Evolutionary conservation across 2,888 invertebrate species (phyloP), one percentile per base, ranked within the genome.

Genomic region (Alentia gelatinosa): DNA sequence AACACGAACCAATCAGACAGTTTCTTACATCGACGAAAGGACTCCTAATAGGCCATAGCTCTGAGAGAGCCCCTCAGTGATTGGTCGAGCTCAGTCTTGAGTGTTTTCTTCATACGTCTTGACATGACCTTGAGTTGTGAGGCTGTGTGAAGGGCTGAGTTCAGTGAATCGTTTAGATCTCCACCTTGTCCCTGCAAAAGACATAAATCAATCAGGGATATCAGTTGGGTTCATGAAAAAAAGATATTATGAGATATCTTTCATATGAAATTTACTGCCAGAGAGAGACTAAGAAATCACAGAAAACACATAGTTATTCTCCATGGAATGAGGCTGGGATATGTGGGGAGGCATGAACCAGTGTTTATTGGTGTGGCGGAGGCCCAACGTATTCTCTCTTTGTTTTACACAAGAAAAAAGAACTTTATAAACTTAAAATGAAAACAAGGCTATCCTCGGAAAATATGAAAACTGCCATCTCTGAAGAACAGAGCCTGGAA

Each of bases 11-110:
- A 19, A 56, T 1, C 19, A 19, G 19, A 5, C 56, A 56, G 3
- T 56, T 56, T 4, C 19, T 56, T 19, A n/a, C 19, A 19, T 56
- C 5, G n/a, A 56, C 56, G n/a, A 19, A 19, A 68, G 79, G 12
- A 4, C 15, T 0, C 35, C n/a, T 79, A 79, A n/a, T 79, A 79
- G 5, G 79, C 79, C 79, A 79, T 79, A 4, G 79, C 39, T 39
- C 79, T 79, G 9, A 79, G 37, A 79, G 79, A 79, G 79, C 79
- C n/a, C 37, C 79, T 79, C 35, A 79, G 39, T 79, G 79, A 79
- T 79, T 79, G 79, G 37, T 79, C 79, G 39, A 86, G 86, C 86
- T 86, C 86, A 4, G 3, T 42, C 26, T 50, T 86, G 33, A 86
- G 42, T 7, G 86, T 47, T 86, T 50, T 86, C 50, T 86, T 86